A percentile compares a stretch with the other conserved stretches of the same genome.
Evolutionary conservation across 2,797 vertebrate species (phyloP).

Genomic region (Rhinella marina): DNA sequence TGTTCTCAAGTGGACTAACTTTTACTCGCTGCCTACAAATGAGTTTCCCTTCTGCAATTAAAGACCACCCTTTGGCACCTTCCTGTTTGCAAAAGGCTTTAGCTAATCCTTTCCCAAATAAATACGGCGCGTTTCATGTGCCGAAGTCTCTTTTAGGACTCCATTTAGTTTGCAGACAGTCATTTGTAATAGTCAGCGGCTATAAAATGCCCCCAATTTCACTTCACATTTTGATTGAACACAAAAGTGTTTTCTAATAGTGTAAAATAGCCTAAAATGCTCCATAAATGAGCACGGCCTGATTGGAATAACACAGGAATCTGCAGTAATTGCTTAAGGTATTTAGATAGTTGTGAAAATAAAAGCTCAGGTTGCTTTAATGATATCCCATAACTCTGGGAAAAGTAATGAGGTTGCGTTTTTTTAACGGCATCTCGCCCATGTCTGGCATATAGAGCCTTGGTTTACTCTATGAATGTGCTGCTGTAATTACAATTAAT

Average conservation of each 20-base stretch:
- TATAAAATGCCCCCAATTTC: slow-evolving; percentile 36
- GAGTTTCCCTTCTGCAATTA: slow-evolving; percentile 20
- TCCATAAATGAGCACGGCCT: slow-evolving; percentile 1
- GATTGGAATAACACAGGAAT: slow-evolving; percentile 53
- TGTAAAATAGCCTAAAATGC: not conserved
- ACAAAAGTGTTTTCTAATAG: slow-evolving; percentile 51
- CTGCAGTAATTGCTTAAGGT: slow-evolving; percentile 54
- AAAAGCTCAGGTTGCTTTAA: slow-evolving; percentile 60
- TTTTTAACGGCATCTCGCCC: slow-evolving; percentile 49
- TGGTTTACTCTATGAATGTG: slow-evolving; percentile 55
- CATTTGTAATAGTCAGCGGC: slow-evolving; percentile 36
- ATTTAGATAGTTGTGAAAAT: slow-evolving; percentile 62
- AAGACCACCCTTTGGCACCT: slow-evolving; percentile 45
- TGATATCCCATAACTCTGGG: slow-evolving; percentile 56
- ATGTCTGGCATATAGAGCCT: slow-evolving; percentile 37
- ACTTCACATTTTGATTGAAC: slow-evolving; percentile 36
- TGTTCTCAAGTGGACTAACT: not conserved
- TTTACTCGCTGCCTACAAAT: not conserved
- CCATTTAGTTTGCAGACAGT: slow-evolving; percentile 36
- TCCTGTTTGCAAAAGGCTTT: slow-evolving; percentile 42
- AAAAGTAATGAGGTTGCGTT: slow-evolving; percentile 58
- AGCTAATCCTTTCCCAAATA: slow-evolving; percentile 39
- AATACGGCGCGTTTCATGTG: not conserved
- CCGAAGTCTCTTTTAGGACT: slow-evolving; percentile 27
- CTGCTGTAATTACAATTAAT: slow-evolving; percentile 61